phyloP scores from a whole-genome alignment of 2,113 vertebrate species.

The Pedetes capensis region DNA sequence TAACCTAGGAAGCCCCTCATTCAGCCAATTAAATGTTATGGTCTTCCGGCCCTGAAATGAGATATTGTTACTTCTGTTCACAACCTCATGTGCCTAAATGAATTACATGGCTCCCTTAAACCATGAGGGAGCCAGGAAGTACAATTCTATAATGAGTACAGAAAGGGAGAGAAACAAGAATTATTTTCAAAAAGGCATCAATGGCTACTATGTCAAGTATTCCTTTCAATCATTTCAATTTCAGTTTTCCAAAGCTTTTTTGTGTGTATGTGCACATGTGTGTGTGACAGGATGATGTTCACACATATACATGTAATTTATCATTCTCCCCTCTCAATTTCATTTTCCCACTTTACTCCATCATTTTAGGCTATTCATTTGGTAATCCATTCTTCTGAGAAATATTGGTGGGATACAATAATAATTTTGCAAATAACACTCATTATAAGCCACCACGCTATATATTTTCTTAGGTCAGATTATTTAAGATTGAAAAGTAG shows the following conservation, averaged over 20 bases:
- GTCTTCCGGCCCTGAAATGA: conserved; percentile 1
- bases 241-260: conserved; percentile 25
- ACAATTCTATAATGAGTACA: background rate
- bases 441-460: background rate
- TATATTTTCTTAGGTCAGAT: background rate
- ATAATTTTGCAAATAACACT: background rate
- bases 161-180: background rate
- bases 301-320: background rate
- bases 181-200: background rate
- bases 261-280: background rate
- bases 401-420: background rate
- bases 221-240: conserved; percentile 43
- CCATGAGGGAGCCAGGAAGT: background rate
- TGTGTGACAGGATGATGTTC: background rate
- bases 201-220: background rate
- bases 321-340: background rate
- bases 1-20: background rate
- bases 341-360: background rate
- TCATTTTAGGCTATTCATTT: conserved; percentile 3
- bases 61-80: background rate
- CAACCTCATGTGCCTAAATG: background rate
- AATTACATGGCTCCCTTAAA: conserved; percentile 7
- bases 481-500: background rate
- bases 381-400: background rate
- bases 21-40: conserved; percentile 10